These are phyloP conservation scores for Pogonomyrmex californicus DNA, from an alignment of 1,140 invertebrate species.

Conservation along the genomic window DNA sequence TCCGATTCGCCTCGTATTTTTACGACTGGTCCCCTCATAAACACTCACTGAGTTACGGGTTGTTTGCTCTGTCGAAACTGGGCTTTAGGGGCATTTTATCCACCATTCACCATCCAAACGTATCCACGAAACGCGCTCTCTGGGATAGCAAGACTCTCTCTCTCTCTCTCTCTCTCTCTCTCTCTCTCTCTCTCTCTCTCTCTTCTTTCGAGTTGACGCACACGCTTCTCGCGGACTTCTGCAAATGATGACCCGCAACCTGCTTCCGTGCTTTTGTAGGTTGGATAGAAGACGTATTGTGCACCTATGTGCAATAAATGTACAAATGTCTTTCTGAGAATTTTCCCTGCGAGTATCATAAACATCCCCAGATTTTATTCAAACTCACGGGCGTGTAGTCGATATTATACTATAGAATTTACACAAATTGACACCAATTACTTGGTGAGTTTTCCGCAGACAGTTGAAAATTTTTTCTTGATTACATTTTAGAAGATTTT, in stretches of 20 bases:
- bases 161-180: neutral
- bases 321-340: slow-evolving; percentile 22
- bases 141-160: slow-evolving; percentile 30
- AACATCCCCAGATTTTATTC: slow-evolving; percentile 5
- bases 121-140: slow-evolving; percentile 56
- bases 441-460: neutral
- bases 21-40: slow-evolving; percentile 84
- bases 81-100: slow-evolving; percentile 79
- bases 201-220: slow-evolving; percentile 9
- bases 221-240: slow-evolving; percentile 36
- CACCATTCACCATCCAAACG: slow-evolving; percentile 59
- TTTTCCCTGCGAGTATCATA: slow-evolving; percentile 16
- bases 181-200: slow-evolving; percentile 11
- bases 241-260: slow-evolving; percentile 50
- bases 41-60: slow-evolving; percentile 85
- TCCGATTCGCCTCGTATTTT: slow-evolving; percentile 81
- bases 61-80: slow-evolving; percentile 82
- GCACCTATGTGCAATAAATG: slow-evolving; percentile 26
- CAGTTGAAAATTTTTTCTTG: neutral
- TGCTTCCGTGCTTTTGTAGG: slow-evolving; percentile 39
- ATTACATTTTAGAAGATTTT: neutral
- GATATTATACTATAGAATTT: neutral
- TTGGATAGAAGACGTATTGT: slow-evolving; percentile 43
- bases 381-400: neutral
- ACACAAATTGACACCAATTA: neutral